These are phyloP conservation scores for Tenthredo distinguenda DNA, from an alignment of 2,888 invertebrate species.

Conservation along the genomic window DNA sequence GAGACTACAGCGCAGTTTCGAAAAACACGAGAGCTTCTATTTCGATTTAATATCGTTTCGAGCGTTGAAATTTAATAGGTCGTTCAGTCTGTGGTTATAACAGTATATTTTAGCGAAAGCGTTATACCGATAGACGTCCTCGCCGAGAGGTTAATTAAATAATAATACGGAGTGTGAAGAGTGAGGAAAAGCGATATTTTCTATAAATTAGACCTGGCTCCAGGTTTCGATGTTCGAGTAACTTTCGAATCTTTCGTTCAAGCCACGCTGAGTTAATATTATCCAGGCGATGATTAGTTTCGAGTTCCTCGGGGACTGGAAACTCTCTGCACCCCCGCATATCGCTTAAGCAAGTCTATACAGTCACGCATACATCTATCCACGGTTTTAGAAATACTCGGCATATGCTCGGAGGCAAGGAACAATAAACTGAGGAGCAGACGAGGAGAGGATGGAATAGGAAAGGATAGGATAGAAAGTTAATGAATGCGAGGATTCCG, in stretches of 20 bases:
- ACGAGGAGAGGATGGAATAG: background rate
- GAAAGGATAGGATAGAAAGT: background rate
- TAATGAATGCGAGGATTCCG: conserved; percentile 35
- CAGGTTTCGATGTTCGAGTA: background rate
- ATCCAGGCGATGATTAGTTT: conserved; percentile 1
- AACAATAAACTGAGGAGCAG: conserved; percentile 33
- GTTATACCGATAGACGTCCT: background rate
- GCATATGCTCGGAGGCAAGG: background rate
- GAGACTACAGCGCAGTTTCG: conserved; percentile 58
- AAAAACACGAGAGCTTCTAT: background rate
- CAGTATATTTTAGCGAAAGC: background rate
- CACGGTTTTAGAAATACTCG: background rate
- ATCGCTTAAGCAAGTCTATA: background rate
- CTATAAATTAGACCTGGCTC: background rate
- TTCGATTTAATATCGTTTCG: conserved; percentile 24
- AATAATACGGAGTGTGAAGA: background rate
- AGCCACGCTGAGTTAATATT: background rate
- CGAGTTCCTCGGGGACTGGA: background rate
- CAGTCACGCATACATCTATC: background rate
- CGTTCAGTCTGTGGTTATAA: background rate
- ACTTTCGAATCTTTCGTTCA: background rate
- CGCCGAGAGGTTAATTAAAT: background rate
- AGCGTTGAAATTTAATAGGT: conserved; percentile 17
- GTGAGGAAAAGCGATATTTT: background rate
- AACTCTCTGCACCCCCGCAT: background rate